These are phyloP conservation scores for Ammodytes dubius DNA, from an alignment of 2,113 vertebrate genomes.

Conservation along the genomic window DNA sequence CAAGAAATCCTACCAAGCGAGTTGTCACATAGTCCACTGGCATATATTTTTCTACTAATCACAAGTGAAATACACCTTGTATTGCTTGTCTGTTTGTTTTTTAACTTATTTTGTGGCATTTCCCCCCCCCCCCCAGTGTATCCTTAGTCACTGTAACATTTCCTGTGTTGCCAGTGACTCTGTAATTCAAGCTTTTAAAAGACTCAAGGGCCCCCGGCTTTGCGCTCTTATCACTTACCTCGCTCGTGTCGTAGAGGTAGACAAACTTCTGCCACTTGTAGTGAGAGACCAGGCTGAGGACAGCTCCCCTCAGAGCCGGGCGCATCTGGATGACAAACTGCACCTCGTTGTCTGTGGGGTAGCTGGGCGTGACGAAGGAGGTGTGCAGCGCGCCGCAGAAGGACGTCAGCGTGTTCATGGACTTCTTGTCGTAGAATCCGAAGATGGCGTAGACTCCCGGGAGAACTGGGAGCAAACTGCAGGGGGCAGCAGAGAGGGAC, in stretches of 20 bases:
- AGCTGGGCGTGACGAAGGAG: slow-evolving; percentile 97
- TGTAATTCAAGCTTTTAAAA: slow-evolving; percentile 42
- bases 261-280: slow-evolving; percentile 99
- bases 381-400: slow-evolving; percentile 99
- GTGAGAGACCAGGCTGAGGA: slow-evolving; percentile 93
- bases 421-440: slow-evolving; percentile 99
- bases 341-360: slow-evolving; percentile 97
- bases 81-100: no score
- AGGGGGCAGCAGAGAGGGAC: slow-evolving; percentile 36
- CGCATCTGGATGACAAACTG: slow-evolving; percentile 99
- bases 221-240: slow-evolving; percentile 86
- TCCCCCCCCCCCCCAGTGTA: neutral
- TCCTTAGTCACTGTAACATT: slow-evolving; percentile 36
- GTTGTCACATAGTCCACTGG: no score
- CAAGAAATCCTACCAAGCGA: no score
- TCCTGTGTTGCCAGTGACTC: slow-evolving; percentile 18
- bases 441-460: slow-evolving; percentile 99
- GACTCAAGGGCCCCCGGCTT: neutral
- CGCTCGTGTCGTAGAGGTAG: slow-evolving; percentile 99
- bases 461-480: slow-evolving; percentile 99
- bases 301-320: slow-evolving; percentile 93
- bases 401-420: slow-evolving; percentile 98
- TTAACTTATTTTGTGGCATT: no score
- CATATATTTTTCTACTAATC: no score
- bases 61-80: no score